Evolutionary conservation across 1,140 invertebrate species (phyloP), one percentile per base, ranked within the genome.

Genomic region (Drosophila sp.): DNA sequence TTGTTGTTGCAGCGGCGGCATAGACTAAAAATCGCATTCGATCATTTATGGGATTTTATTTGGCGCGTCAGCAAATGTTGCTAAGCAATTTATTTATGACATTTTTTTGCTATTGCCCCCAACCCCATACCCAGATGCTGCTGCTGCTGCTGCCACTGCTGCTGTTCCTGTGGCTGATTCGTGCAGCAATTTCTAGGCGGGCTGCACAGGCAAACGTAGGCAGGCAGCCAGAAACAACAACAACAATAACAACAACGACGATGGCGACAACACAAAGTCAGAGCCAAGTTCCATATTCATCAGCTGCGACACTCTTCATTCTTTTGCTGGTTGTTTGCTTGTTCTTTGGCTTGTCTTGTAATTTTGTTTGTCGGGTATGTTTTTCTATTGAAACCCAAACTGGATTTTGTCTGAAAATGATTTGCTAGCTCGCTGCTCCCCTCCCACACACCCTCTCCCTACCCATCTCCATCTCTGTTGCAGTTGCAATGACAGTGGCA

Each of bases 31-130:
- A 91, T 91, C 90, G 83, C 80, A 86, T 80, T 91, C 90, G 90
- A 91, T 91, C 90, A 87, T 91, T 90, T 91, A 91, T 91, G 85
- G 90, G 72, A 84, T 90, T 91, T 91, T 91, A 91, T 91, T 91
- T 91, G 90, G 90, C 85, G 86, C 85, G 90, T 86, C 90, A 91
- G 80, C 84, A 90, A 91, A 91, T 91, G 90, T 91, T 91, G 86
- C 80, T 86, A 81, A 86, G 79, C 79, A 89, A 91, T 91, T 91
- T 91, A 91, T 91, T 91, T 91, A 91, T 91, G 90, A 90, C 85
- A 91, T 91, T 91, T 91, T 90, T 86, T 83, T 62, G 60, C 82
- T 44, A 50, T 50, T 50, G 72, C 57, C 50, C 40, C 44, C 44
- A 27, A 47, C 44, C 44, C 23, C 44, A 50, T 25, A 3, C 25